Conservation (phyloP, 2,888 invertebrate species). For the Cantharis rustica region DNA sequence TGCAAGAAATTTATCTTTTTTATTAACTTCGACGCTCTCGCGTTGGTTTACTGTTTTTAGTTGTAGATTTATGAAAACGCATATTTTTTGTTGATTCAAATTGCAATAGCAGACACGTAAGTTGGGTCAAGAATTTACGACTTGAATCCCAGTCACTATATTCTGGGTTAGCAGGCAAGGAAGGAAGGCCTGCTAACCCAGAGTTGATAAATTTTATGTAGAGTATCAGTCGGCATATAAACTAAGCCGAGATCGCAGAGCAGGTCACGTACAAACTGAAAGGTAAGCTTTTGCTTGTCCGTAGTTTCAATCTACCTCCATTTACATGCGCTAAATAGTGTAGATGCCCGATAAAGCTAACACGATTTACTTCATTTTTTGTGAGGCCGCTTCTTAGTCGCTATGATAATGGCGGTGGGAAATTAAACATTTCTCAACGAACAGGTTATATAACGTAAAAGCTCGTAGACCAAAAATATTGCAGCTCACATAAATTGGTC, state of each 20-base stretch:
- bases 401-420: neutral
- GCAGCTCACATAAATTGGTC: neutral
- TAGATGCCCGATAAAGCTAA: slow-evolving; percentile 24
- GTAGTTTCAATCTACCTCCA: slow-evolving; percentile 29
- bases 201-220: slow-evolving; percentile 22
- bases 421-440: neutral
- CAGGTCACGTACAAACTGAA: slow-evolving; percentile 32
- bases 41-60: neutral
- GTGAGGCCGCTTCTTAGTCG: slow-evolving; percentile 4
- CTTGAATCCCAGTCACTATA: neutral
- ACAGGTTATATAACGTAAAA: neutral
- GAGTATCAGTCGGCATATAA: slow-evolving; percentile 21
- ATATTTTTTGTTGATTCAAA: neutral
- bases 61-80: neutral
- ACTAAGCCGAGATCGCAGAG: slow-evolving; percentile 12
- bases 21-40: neutral
- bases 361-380: slow-evolving; percentile 27
- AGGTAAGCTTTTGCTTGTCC: slow-evolving; percentile 13
- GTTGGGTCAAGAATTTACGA: neutral
- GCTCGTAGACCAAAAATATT: neutral
- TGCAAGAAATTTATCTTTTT: slow-evolving; percentile 11
- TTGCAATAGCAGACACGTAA: neutral
- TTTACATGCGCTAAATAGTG: slow-evolving; percentile 35
- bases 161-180: slow-evolving; percentile 6
- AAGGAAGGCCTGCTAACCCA: slow-evolving; percentile 24